Evolutionary conservation across 2,797 vertebrate genomes (phyloP), one percentile per base, ranked within the genome.

Genomic region (Hipposideros larvatus): DNA sequence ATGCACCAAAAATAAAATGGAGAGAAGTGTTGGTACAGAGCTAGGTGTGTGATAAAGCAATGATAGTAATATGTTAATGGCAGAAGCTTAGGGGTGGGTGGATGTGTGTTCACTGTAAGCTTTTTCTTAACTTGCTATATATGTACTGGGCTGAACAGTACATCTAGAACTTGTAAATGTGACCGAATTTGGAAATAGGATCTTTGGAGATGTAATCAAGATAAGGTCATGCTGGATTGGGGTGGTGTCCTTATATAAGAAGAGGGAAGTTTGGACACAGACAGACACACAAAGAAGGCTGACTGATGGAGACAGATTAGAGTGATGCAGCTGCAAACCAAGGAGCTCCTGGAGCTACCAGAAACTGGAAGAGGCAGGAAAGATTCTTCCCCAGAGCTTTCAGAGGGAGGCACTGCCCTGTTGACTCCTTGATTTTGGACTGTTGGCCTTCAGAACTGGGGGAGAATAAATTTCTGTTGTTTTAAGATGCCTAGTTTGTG

Each of bases 1-100:
- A 80, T 85, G 41, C 73, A 59, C 21, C 88, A 75, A 74, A 93
- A 94, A 84, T 84, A 77, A 88, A 82, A 37, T 31, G 26, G 46
- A 86, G 77, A 66, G 9, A 86, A 57, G 16, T 59, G 11, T 51
- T 74, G 55, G 18, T 57, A 68, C 79, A 66, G 24, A 83, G 34
- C 74, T 34, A 61, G 48, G 43, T 80, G 37, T 75, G 66, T 46
- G 14, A 37, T 70, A 66, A 80, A 57, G 53, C 59, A 75, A 57
- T 1, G 26, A 51, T 9, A 21, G 46, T 66, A 87, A 83, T 59
- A 59, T 48, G 71, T 86, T 68, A 63, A 46, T 46, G 71, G 21
- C 80, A 86, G 48, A 80, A 86, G 53, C 71, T 68, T 61, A 48
- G 16, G 43, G 34, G 65, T 79, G 11, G 48, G 48, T 87, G 53